Conservation (phyloP, 2,888 invertebrate species). For the Epistrophe eligans region DNA sequence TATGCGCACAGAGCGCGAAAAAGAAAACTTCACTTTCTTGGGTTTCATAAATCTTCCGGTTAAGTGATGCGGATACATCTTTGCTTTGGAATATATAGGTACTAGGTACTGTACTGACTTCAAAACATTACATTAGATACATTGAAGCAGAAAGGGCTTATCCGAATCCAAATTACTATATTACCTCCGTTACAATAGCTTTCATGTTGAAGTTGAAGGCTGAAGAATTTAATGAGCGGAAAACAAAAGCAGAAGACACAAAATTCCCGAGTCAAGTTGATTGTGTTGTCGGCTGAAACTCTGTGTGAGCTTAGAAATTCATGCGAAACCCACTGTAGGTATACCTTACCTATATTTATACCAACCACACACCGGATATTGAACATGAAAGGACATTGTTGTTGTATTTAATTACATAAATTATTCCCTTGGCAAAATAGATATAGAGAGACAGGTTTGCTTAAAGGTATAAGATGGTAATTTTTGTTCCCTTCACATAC, state of each 20-base stretch:
- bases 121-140: neutral
- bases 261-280: slow-evolving; percentile 49
- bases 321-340: neutral
- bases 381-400: slow-evolving; percentile 54
- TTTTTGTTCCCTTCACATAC: neutral
- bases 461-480: slow-evolving; percentile 7
- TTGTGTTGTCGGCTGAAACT: neutral
- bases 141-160: slow-evolving; percentile 12
- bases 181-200: neutral
- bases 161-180: neutral
- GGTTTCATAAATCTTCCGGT: slow-evolving; percentile 57
- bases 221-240: slow-evolving; percentile 61
- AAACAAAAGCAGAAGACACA: slow-evolving; percentile 58
- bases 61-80: slow-evolving; percentile 57
- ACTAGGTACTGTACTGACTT: neutral
- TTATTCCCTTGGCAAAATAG: slow-evolving; percentile 21
- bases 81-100: neutral
- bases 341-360: too few relatives aligned
- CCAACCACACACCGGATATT: slow-evolving; percentile 46
- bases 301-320: neutral
- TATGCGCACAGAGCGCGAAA: neutral
- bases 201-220: slow-evolving; percentile 22
- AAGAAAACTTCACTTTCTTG: slow-evolving; percentile 48
- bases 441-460: neutral
- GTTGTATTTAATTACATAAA: slow-evolving; percentile 42